Conservation (phyloP, 2,888 invertebrate genomes). For the Hybos culiciformis region DNA sequence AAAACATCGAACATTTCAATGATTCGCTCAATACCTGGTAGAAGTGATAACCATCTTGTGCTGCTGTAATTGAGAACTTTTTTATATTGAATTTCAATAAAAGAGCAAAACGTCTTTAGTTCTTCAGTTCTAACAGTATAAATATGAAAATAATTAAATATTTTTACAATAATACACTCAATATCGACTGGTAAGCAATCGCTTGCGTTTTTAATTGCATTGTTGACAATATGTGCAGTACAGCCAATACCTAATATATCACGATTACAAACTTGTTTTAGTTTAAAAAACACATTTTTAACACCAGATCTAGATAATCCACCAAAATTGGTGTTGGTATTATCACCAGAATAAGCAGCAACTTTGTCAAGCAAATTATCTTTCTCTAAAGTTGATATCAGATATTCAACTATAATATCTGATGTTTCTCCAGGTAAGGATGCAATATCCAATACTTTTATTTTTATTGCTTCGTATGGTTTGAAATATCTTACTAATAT, state of each 20-base stretch:
- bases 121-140: neutral
- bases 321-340: too few relatives aligned
- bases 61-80: neutral
- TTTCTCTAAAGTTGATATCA: too few relatives aligned
- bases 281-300: too few relatives aligned
- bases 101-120: neutral
- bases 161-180: neutral
- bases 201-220: constrained; percentile 1
- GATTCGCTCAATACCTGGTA: neutral
- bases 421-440: too few relatives aligned
- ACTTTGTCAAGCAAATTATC: too few relatives aligned
- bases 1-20: neutral
- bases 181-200: neutral
- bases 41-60: neutral
- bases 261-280: neutral
- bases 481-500: neutral
- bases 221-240: neutral
- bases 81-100: neutral
- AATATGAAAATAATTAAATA: neutral
- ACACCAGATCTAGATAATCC: too few relatives aligned
- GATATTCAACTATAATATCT: too few relatives aligned
- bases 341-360: too few relatives aligned
- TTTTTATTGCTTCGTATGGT: neutral
- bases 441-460: neutral
- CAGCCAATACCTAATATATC: constrained; percentile 2